These are phyloP conservation scores for Coronaproctus castanopsis DNA, from an alignment of 2,888 invertebrate species.

Conservation along the genomic window DNA sequence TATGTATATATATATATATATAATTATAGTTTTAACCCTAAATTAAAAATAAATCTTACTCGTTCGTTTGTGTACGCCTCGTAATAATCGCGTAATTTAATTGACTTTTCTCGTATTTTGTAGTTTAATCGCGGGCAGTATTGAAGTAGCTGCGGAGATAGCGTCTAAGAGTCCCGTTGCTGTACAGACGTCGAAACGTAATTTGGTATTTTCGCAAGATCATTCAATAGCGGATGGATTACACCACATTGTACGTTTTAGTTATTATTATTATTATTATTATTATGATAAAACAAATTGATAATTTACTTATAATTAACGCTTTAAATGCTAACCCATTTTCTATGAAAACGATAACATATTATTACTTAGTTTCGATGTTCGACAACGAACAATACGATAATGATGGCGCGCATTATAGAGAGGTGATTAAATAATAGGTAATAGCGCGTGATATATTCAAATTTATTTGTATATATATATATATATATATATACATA, in stretches of 20 bases:
- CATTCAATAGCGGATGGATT: constrained; percentile 70
- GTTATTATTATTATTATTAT: too few species aligned
- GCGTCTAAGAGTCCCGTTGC: constrained; percentile 84
- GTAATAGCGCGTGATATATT: too few species aligned
- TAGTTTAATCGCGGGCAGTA: constrained; percentile 49
- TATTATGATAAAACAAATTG: too few species aligned
- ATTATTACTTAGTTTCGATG: too few species aligned
- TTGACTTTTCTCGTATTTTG: constrained; percentile 17
- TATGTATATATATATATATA: too few species aligned
- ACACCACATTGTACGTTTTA: constrained; percentile 61
- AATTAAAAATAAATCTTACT: background rate
- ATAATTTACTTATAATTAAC: constrained; percentile 12
- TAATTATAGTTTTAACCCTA: background rate
- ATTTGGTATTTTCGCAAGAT: constrained; percentile 66
- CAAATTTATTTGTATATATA: too few species aligned
- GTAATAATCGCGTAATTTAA: background rate
- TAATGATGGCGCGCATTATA: too few species aligned
- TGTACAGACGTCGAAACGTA: constrained; percentile 73
- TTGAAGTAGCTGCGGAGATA: constrained; percentile 56
- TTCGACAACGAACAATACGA: too few species aligned
- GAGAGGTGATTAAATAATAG: too few species aligned
- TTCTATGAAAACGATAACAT: too few species aligned
- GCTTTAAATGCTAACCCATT: too few species aligned
- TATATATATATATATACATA: too few species aligned
- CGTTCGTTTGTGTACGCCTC: background rate